Evolutionary conservation across 2,888 invertebrate genomes (phyloP).

Genomic region (Agrochola lychnidis): DNA sequence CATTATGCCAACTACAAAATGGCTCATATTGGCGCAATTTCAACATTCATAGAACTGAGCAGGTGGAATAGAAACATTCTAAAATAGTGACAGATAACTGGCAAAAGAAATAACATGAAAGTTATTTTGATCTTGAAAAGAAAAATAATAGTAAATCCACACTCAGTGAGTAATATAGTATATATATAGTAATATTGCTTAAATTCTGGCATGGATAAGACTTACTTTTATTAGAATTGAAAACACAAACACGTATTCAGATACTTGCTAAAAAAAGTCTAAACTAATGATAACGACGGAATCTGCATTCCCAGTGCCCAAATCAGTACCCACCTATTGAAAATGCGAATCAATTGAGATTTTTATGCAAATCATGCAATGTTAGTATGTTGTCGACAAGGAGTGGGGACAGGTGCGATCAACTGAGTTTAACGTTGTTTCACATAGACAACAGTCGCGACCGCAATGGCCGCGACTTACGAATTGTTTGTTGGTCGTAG

Average conservation of each 20-base stretch:
- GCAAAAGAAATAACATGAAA: background rate
- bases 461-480: too few species aligned
- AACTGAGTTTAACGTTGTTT: constrained; percentile 2
- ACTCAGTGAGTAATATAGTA: background rate
- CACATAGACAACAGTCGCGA: too few species aligned
- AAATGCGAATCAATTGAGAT: constrained; percentile 29
- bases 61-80: constrained; percentile 22
- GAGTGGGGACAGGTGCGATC: background rate
- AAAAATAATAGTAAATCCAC: constrained; percentile 4
- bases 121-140: background rate
- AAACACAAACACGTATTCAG: constrained; percentile 15
- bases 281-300: constrained; percentile 20
- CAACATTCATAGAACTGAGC: constrained; percentile 42
- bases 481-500: too few species aligned
- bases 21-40: constrained; percentile 53
- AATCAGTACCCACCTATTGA: constrained; percentile 17
- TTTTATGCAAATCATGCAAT: constrained; percentile 31
- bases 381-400: constrained; percentile 21
- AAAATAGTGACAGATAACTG: constrained; percentile 16
- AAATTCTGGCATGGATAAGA: too few species aligned
- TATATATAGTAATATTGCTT: background rate
- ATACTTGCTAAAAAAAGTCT: constrained; percentile 4
- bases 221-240: constrained; percentile 10
- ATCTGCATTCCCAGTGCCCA: constrained; percentile 18
- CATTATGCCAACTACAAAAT: constrained; percentile 60